Conservation (phyloP, 2,888 invertebrate genomes). For the Papilio protenor region DNA sequence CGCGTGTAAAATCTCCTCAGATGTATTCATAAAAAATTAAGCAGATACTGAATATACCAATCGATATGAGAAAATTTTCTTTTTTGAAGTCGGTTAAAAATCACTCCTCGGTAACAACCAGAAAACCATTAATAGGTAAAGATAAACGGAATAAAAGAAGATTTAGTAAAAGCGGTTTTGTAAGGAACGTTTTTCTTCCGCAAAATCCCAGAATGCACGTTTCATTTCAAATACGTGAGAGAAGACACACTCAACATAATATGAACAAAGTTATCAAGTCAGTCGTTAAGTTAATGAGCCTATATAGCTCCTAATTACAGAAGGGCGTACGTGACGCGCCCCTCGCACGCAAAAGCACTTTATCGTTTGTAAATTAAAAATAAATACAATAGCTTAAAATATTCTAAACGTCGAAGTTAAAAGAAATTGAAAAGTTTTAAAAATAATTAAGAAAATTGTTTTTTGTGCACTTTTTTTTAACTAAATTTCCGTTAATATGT, state of each 20-base stretch:
- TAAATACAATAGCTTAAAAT: background rate
- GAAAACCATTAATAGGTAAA: no score
- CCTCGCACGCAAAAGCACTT: background rate
- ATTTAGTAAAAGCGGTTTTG: background rate
- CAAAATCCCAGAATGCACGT: background rate
- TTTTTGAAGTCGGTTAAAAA: no score
- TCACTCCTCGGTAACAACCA: no score
- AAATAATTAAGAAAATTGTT: no score
- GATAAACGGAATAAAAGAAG: background rate
- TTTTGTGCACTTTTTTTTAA: no score
- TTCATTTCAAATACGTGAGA: background rate
- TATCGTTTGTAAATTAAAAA: background rate
- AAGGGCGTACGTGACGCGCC: slow-evolving; percentile 30
- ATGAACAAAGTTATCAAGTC: slow-evolving; percentile 16
- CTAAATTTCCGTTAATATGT: no score
- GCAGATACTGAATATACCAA: no score
- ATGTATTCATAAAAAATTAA: no score
- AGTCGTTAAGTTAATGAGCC: slow-evolving; percentile 20
- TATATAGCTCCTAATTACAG: slow-evolving; percentile 9
- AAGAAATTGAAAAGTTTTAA: no score
- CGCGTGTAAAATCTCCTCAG: background rate
- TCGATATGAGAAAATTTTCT: no score
- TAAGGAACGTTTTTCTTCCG: background rate
- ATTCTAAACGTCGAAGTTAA: no score
- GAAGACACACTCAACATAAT: background rate